Evolutionary conservation across 2,888 invertebrate genomes (phyloP).

Genomic region (Sialis fuliginosa): DNA sequence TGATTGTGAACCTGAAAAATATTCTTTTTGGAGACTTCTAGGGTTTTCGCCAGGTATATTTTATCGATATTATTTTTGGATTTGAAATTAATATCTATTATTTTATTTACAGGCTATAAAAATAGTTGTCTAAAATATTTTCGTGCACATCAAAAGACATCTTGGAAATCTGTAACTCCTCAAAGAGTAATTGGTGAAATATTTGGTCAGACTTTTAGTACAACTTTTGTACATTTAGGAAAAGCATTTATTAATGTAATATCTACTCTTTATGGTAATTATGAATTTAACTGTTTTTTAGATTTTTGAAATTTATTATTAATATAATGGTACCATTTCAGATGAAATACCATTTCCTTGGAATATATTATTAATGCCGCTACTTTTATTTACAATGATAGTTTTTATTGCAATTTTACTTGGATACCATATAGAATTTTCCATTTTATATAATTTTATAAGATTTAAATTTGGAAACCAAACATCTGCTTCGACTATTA

Average conservation of each 20-base stretch:
- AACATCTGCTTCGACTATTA: neutral
- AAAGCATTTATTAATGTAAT: neutral
- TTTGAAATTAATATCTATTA: too few species aligned
- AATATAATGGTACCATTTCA: neutral
- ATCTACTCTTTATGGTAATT: neutral
- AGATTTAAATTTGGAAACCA: neutral
- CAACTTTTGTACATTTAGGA: neutral
- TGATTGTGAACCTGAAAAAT: neutral
- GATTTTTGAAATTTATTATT: neutral
- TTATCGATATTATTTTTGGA: too few species aligned
- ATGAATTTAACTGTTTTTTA: neutral
- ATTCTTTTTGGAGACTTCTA: neutral
- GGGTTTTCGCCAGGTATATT: too few species aligned
- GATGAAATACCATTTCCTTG: neutral
- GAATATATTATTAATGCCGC: neutral
- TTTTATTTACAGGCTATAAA: neutral
- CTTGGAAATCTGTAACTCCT: neutral
- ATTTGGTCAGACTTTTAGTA: neutral
- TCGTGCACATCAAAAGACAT: neutral
- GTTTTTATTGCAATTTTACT: neutral
- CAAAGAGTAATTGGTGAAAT: neutral
- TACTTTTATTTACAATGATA: neutral
- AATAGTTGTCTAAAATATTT: neutral
- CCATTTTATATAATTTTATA: neutral
- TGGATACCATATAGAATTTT: neutral